phyloP scores from a whole-genome alignment of 2,888 invertebrate species.

The Icerya purchasi region DNA sequence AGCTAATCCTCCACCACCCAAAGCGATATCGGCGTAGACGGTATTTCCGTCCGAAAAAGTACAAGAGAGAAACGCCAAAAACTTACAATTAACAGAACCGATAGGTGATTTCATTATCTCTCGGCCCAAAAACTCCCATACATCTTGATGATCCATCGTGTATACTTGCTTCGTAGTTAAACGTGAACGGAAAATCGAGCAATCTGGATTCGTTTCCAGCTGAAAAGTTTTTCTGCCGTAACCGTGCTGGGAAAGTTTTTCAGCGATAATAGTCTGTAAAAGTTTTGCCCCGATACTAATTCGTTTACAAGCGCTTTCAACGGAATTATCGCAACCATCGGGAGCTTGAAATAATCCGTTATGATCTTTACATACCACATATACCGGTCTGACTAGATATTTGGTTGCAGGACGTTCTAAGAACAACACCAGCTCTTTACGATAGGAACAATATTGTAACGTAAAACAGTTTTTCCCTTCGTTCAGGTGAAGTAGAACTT shows the following conservation, averaged over 20 bases:
- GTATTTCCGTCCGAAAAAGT: conserved; percentile 47
- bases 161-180: conserved; percentile 47
- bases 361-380: conserved; percentile 59
- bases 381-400: conserved; percentile 50
- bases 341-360: conserved; percentile 58
- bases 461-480: conserved; percentile 40
- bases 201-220: conserved; percentile 41
- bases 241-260: conserved; percentile 61
- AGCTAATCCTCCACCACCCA: conserved; percentile 80
- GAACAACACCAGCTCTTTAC: conserved; percentile 23
- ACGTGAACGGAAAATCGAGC: conserved; percentile 49
- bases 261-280: conserved; percentile 67
- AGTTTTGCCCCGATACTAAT: conserved; percentile 56
- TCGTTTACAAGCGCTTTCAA: conserved; percentile 48
- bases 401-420: conserved; percentile 37
- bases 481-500: conserved; percentile 39
- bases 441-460: conserved; percentile 25
- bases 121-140: conserved; percentile 68
- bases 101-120: conserved; percentile 54
- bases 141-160: conserved; percentile 47
- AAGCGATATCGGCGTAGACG: conserved; percentile 56
- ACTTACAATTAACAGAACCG: conserved; percentile 50
- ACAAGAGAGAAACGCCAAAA: conserved; percentile 71
- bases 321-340: conserved; percentile 36
- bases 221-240: conserved; percentile 61